These are phyloP conservation scores for Mythimna pallens DNA, from an alignment of 2,888 invertebrate genomes.

Conservation along the genomic window DNA sequence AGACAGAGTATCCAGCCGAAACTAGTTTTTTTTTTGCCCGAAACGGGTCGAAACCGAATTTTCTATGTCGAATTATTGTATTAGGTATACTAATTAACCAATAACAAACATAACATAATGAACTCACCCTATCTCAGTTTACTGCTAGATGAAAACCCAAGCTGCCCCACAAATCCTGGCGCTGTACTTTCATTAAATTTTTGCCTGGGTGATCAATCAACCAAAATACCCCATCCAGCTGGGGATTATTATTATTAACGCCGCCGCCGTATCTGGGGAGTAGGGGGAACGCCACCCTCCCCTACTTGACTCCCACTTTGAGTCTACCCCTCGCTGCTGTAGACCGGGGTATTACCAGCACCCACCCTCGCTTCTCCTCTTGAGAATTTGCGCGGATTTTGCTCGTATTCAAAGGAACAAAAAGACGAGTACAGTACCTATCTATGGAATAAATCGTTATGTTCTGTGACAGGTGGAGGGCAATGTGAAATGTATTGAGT, in stretches of 20 bases:
- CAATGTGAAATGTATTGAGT: background rate
- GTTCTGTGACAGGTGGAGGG: background rate
- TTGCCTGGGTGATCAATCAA: constrained; percentile 14
- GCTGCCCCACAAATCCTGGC: background rate
- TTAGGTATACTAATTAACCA: background rate
- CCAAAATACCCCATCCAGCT: constrained; percentile 10
- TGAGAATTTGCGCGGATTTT: background rate
- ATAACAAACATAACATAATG: too few species aligned
- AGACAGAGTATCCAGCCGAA: too few species aligned
- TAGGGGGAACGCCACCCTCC: constrained; percentile 15
- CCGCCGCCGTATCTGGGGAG: constrained; percentile 5
- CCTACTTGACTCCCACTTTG: constrained; percentile 16
- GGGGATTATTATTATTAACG: constrained; percentile 46
- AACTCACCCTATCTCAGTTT: too few species aligned
- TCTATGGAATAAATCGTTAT: background rate
- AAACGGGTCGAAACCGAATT: too few species aligned
- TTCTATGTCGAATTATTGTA: background rate
- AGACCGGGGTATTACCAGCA: constrained; percentile 5
- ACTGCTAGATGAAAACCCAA: background rate
- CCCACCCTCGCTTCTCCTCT: constrained; percentile 28
- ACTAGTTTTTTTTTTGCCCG: too few species aligned
- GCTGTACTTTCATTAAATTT: background rate
- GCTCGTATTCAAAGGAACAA: background rate
- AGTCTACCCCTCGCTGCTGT: constrained; percentile 24
- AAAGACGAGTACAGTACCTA: background rate